A percentile compares a stretch with the other conserved stretches of the same genome.
phyloP scores from a whole-genome alignment of 2,888 invertebrate genomes.

The Incurvaria masculella region DNA sequence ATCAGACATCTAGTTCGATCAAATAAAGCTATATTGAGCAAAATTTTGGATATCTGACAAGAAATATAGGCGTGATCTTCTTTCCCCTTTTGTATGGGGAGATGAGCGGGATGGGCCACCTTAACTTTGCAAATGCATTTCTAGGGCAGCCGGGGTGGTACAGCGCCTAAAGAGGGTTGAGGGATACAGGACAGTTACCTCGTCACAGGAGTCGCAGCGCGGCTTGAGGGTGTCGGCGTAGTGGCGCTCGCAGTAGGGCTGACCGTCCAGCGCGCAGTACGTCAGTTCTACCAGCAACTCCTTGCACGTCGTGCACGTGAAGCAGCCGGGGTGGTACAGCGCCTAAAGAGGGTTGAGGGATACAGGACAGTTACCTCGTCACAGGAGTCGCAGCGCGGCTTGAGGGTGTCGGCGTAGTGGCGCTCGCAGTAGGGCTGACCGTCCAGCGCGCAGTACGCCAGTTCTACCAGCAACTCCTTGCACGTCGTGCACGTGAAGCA shows the following conservation, averaged over 20 bases:
- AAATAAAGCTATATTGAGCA: no score
- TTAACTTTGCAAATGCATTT: no score
- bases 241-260: slow-evolving; percentile 90
- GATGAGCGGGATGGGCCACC: no score
- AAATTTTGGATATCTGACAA: no score
- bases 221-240: slow-evolving; percentile 96
- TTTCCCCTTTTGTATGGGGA: no score
- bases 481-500: slow-evolving; percentile 91
- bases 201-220: slow-evolving; percentile 95
- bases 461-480: slow-evolving; percentile 90
- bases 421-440: slow-evolving; percentile 88
- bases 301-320: slow-evolving; percentile 82
- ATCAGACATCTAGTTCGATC: no score
- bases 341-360: no score
- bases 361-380: not conserved
- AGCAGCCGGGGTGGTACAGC: slow-evolving; percentile 92
- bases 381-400: slow-evolving; percentile 73
- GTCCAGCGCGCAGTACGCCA: slow-evolving; percentile 92
- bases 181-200: slow-evolving; percentile 79
- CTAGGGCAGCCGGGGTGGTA: slow-evolving; percentile 96
- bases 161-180: no score
- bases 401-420: slow-evolving; percentile 94
- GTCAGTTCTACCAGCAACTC: slow-evolving; percentile 95
- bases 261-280: slow-evolving; percentile 89
- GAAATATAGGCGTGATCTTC: no score